Base-by-base conservation (phyloP, 2,113 vertebrate species). In the Phodopus roborovskii region DNA sequence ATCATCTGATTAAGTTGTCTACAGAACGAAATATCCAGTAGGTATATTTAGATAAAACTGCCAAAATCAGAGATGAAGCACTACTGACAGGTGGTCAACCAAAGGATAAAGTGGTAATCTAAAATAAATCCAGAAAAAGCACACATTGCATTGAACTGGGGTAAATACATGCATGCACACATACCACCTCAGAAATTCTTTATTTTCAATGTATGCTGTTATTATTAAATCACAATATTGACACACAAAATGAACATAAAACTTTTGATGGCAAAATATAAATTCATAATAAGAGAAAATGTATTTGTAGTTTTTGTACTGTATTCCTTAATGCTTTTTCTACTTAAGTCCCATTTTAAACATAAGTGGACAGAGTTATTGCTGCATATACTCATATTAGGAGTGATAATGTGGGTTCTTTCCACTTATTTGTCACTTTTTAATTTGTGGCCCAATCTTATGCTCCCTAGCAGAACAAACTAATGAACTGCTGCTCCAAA, bases 271-370 rank as follows among this genome's bases (percentile, higher is more conserved):
- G 62, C 84, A 42, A 70, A 36, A 70, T 77, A 70, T 39, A 79
- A 96, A 62, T 39, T 90, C 20, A 58, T 42, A 78, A 12, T 58
- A 45, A 39, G 48, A 58, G 53, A 39, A 75, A 56, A 78, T 42
- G 4, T 36, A 16, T 74, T 11, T 71, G 30, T 90, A 87, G 48
- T 79, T 83, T 83, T 33, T 79, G 20, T 68, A 4, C 70, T 48
- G 10, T 74, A 75, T 91, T 88, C 39, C 58, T 91, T 75, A 50
- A 60, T 81, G 4, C 86, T 75, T 96, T 90, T 56, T 74, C 60
- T 94, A 22, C 50, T 73, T 39, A 91, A 78, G 77, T 58, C 58
- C 33, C 9, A 9, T 89, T 58, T 83, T 16, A 24, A 48, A 66
- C 39, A 28, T 24, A 68, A 79, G 42, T 33, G 13, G 79, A 88